Conservation (phyloP, 2,888 invertebrate genomes). For the Hermaeophaga mercurialis region DNA sequence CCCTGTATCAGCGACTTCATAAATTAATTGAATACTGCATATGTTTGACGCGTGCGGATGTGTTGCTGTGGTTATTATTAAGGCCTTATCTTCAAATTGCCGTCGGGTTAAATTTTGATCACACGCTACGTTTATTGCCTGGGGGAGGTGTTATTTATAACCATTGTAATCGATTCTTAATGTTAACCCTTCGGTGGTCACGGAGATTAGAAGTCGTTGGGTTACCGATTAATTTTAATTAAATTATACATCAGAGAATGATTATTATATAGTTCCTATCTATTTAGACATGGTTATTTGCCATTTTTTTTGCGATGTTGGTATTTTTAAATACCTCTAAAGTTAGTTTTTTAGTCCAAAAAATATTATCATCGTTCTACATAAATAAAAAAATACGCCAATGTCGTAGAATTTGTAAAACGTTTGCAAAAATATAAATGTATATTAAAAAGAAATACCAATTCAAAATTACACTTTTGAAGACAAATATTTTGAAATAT, state of each 20-base stretch:
- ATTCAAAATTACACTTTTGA: too few species aligned
- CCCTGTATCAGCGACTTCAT: neutral
- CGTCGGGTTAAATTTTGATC: neutral
- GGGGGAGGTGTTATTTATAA: neutral
- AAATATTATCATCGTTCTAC: too few species aligned
- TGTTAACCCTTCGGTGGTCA: neutral
- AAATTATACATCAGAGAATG: neutral
- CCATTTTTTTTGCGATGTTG: too few species aligned
- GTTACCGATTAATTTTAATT: neutral
- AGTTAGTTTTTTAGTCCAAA: too few species aligned
- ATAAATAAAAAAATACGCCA: too few species aligned
- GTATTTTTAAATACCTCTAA: too few species aligned
- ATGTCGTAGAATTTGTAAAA: too few species aligned
- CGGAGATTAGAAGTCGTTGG: neutral
- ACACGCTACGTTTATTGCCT: neutral
- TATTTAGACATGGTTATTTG: too few species aligned
- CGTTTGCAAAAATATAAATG: too few species aligned
- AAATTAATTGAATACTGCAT: slow-evolving; percentile 16
- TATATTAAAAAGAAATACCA: too few species aligned
- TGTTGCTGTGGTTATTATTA: neutral
- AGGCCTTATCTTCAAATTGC: neutral
- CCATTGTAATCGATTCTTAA: neutral
- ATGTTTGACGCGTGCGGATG: slow-evolving; percentile 8
- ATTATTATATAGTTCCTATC: too few species aligned
- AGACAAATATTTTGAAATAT: too few species aligned